A percentile compares a stretch with the other conserved stretches of the same genome.
Conservation (phyloP, 1,140 invertebrate genomes). For the Doryteuthis pealeii region DNA sequence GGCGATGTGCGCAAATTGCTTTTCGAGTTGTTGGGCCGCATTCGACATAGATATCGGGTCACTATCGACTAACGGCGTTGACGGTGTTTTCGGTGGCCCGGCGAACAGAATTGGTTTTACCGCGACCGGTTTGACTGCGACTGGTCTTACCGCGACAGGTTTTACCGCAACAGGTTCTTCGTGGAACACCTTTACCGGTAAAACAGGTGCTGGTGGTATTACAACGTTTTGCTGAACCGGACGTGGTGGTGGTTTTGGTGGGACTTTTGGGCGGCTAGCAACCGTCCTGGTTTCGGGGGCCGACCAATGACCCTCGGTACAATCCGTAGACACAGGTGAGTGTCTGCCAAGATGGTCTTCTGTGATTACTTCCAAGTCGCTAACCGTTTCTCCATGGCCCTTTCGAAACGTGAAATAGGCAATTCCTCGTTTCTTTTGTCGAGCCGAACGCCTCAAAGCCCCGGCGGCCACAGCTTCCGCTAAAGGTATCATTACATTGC, state of each 20-base stretch:
- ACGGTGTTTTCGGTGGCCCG: not conserved
- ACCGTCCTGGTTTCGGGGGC: not conserved
- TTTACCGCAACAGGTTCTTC: too few relatives aligned
- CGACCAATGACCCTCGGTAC: not conserved
- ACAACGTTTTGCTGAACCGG: not conserved
- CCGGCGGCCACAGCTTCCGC: not conserved
- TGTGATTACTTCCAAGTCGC: not conserved
- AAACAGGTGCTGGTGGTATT: too few relatives aligned
- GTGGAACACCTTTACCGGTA: too few relatives aligned
- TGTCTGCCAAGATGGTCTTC: not conserved
- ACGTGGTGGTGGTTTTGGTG: not conserved
- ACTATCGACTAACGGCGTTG: not conserved
- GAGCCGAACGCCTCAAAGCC: not conserved
- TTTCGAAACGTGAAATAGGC: not conserved
- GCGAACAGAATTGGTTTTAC: too few relatives aligned
- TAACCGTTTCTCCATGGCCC: not conserved
- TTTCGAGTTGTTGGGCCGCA: not conserved
- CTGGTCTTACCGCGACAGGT: too few relatives aligned
- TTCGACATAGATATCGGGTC: not conserved
- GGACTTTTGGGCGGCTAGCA: not conserved
- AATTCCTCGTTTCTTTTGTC: not conserved
- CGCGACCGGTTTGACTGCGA: too few relatives aligned
- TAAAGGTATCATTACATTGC: not conserved
- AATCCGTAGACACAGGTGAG: not conserved
- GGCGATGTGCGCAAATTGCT: not conserved